phyloP scores from a whole-genome alignment of 2,797 vertebrate genomes.

The Halcyon leucocephala region DNA sequence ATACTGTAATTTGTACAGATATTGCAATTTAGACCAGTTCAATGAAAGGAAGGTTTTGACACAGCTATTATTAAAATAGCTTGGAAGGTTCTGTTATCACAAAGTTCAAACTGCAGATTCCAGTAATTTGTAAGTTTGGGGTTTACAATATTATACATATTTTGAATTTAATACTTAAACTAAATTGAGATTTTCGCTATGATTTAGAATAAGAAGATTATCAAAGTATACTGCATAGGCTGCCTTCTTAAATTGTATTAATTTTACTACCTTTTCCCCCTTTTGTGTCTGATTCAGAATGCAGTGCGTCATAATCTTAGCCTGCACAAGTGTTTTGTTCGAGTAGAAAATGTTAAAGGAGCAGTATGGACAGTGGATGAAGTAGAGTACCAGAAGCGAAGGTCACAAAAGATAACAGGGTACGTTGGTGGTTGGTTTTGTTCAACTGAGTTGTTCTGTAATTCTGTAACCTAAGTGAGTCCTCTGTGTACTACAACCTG shows the following conservation, averaged over 20 bases:
- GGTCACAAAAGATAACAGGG: slow-evolving; percentile 99
- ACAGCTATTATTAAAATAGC: slow-evolving; percentile 96
- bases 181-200: slow-evolving; percentile 75
- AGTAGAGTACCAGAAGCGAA: slow-evolving; percentile 98
- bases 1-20: slow-evolving; percentile 94
- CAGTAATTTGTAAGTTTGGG: slow-evolving; percentile 83
- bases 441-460: slow-evolving; percentile 68
- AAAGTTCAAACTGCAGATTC: slow-evolving; percentile 88
- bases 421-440: slow-evolving; percentile 79
- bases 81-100: slow-evolving; percentile 92
- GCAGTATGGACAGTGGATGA: slow-evolving; percentile 99
- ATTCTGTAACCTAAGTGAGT: slow-evolving; percentile 61
- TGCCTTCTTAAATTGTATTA: slow-evolving; percentile 78
- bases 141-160: slow-evolving; percentile 76
- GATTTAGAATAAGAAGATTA: slow-evolving; percentile 81
- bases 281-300: slow-evolving; percentile 87
- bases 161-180: slow-evolving; percentile 79
- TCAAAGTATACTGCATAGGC: slow-evolving; percentile 61
- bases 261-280: slow-evolving; percentile 74
- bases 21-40: slow-evolving; percentile 94
- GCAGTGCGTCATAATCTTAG: slow-evolving; percentile 99
- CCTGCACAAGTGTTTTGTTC: slow-evolving; percentile 99
- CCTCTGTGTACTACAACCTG: slow-evolving; percentile 57
- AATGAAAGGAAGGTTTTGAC: slow-evolving; percentile 92
- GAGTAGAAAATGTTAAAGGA: slow-evolving; percentile 99